These are phyloP conservation scores for Xyliphius kryptos DNA, from an alignment of 2,113 vertebrate species.

Conservation along the genomic window DNA sequence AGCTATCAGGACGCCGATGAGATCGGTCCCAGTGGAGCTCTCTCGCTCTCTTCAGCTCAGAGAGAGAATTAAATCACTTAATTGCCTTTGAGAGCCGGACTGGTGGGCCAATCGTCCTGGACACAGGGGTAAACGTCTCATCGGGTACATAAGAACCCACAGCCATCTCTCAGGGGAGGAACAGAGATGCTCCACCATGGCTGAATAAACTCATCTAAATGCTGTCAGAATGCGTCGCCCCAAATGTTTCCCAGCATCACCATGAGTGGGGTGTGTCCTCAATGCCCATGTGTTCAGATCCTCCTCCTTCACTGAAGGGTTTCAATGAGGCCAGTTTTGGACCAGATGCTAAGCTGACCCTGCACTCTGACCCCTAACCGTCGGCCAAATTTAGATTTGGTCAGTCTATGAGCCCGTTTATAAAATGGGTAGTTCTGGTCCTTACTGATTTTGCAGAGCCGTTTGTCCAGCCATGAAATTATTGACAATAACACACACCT, in stretches of 20 bases:
- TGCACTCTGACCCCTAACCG: no score
- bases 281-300: no score
- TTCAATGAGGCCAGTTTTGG: no score
- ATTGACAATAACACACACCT: no score
- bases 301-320: no score
- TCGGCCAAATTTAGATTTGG: not conserved
- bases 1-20: not conserved
- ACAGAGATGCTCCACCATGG: not conserved
- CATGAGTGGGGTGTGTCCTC: not conserved
- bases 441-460: no score
- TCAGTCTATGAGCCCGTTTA: no score
- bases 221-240: slow-evolving; percentile 1
- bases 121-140: not conserved
- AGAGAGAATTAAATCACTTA: slow-evolving; percentile 31
- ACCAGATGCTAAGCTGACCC: no score
- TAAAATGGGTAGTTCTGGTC: no score
- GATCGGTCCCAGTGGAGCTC: slow-evolving; percentile 14
- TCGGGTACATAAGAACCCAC: not conserved
- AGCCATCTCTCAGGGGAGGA: not conserved
- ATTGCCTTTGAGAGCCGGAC: slow-evolving; percentile 27
- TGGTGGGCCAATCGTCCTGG: not conserved
- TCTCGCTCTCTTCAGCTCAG: slow-evolving; percentile 4
- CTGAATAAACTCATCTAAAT: not conserved
- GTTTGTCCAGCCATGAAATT: no score
- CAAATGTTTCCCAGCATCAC: not conserved